Percentiles rank a stretch among this genome's conserved stretches.
These are phyloP conservation scores for Paramormyrops hopkinsi DNA, from an alignment of 2,797 vertebrate species.

Conservation along the genomic window DNA sequence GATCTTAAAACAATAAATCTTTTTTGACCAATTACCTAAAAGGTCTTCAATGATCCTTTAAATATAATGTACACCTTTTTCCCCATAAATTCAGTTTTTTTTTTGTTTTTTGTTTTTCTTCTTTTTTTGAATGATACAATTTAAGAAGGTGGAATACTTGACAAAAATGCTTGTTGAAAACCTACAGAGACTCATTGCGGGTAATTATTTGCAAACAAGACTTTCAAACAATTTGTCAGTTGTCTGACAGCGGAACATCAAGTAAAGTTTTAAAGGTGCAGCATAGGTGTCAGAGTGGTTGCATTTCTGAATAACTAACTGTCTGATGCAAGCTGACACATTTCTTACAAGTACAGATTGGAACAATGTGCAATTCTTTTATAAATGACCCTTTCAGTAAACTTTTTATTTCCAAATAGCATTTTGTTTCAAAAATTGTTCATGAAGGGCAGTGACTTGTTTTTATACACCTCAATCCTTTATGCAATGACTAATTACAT, in stretches of 20 bases:
- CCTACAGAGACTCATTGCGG: constrained; percentile 46
- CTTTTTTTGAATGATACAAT: background rate
- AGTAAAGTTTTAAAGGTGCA: constrained; percentile 21
- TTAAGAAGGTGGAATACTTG: background rate
- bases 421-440: constrained; percentile 48
- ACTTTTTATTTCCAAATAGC: constrained; percentile 49
- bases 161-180: constrained; percentile 39
- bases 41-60: background rate
- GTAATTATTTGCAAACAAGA: constrained; percentile 48
- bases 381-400: constrained; percentile 38
- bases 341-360: constrained; percentile 60
- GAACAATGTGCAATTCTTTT: constrained; percentile 34
- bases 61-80: background rate
- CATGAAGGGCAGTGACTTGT: constrained; percentile 69
- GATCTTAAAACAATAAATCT: background rate
- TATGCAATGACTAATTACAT: constrained; percentile 48
- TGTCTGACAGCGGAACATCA: constrained; percentile 51
- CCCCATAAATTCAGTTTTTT: background rate
- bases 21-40: background rate
- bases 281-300: constrained; percentile 34
- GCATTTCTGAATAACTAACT: constrained; percentile 63
- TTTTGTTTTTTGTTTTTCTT: background rate
- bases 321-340: constrained; percentile 64
- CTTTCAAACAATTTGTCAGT: constrained; percentile 53
- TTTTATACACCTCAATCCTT: constrained; percentile 42